Conservation (phyloP, 2,888 invertebrate genomes). For the Epistrophe eligans region DNA sequence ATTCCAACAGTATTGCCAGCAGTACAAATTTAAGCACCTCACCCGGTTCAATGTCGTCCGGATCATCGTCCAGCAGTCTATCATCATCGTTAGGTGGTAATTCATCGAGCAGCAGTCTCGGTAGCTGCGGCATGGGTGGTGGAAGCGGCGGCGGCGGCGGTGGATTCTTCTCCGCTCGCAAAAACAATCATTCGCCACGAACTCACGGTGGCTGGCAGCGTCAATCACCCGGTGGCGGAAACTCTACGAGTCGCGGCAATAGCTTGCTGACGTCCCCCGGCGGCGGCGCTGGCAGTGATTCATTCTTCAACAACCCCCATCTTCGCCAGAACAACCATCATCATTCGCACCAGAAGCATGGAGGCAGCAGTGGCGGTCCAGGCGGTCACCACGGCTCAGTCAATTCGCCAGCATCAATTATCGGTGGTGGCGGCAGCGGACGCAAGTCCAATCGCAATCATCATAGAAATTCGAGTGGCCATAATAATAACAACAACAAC, state of each 20-base stretch:
- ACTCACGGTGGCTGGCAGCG: slow-evolving; percentile 78
- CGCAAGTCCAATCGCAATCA: slow-evolving; percentile 70
- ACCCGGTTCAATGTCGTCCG: slow-evolving; percentile 76
- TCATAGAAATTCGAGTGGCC: slow-evolving; percentile 75
- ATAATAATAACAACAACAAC: slow-evolving; percentile 78
- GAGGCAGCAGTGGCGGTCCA: slow-evolving; percentile 66
- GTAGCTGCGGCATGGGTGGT: slow-evolving; percentile 73
- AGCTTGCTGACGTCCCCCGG: slow-evolving; percentile 53
- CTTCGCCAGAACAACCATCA: slow-evolving; percentile 59
- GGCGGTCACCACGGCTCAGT: slow-evolving; percentile 77
- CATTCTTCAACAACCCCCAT: slow-evolving; percentile 75
- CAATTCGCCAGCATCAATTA: slow-evolving; percentile 80
- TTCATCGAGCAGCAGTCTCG: slow-evolving; percentile 74
- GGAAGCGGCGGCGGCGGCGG: slow-evolving; percentile 77
- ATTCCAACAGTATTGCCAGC: slow-evolving; percentile 84
- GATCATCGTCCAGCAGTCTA: slow-evolving; percentile 79
- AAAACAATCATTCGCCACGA: slow-evolving; percentile 78
- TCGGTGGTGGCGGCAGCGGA: slow-evolving; percentile 75
- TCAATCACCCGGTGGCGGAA: slow-evolving; percentile 76
- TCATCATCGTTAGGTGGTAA: slow-evolving; percentile 78
- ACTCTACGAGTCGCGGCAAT: slow-evolving; percentile 58
- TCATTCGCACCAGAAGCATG: slow-evolving; percentile 59
- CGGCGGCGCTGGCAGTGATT: slow-evolving; percentile 72
- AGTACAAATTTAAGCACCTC: slow-evolving; percentile 81
- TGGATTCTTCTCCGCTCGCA: slow-evolving; percentile 78